Evolutionary conservation across 2,113 vertebrate genomes (phyloP).

Genomic region (Dicrurus megarhynchus): DNA sequence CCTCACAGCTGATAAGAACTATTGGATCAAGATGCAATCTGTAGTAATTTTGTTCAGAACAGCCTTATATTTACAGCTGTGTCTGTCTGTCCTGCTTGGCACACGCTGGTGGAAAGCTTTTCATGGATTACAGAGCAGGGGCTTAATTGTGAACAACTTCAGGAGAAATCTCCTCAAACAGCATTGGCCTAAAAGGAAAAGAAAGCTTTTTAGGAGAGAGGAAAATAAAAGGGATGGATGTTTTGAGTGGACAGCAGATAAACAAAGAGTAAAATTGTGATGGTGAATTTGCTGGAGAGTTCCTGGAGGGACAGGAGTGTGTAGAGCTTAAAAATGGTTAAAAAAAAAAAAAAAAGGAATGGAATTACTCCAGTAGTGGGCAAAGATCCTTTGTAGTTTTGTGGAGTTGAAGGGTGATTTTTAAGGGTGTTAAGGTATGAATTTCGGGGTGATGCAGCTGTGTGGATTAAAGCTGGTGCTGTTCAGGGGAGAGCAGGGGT

Average conservation of each 20-base stretch:
- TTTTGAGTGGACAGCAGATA: neutral
- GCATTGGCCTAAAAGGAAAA: neutral
- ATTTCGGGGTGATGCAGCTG: neutral
- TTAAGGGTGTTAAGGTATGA: neutral
- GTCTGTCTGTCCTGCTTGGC: neutral
- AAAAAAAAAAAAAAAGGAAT: fast-evolving
- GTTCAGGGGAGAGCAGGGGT: neutral
- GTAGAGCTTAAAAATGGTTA: no score
- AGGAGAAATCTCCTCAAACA: neutral
- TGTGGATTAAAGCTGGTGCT: neutral
- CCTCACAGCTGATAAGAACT: neutral
- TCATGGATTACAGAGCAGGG: neutral
- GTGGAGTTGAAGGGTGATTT: neutral
- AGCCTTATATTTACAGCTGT: neutral
- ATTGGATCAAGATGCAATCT: neutral
- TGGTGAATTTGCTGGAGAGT: neutral
- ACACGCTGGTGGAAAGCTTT: neutral
- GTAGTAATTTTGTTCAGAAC: neutral
- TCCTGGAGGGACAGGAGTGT: neutral
- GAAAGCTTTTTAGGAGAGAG: neutral
- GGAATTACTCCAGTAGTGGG: neutral
- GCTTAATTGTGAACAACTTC: neutral
- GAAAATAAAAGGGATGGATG: neutral
- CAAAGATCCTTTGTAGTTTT: neutral
- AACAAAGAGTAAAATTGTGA: neutral